Base-by-base conservation (phyloP, 2,888 invertebrate genomes). In the Ernsta delagoae region DNA sequence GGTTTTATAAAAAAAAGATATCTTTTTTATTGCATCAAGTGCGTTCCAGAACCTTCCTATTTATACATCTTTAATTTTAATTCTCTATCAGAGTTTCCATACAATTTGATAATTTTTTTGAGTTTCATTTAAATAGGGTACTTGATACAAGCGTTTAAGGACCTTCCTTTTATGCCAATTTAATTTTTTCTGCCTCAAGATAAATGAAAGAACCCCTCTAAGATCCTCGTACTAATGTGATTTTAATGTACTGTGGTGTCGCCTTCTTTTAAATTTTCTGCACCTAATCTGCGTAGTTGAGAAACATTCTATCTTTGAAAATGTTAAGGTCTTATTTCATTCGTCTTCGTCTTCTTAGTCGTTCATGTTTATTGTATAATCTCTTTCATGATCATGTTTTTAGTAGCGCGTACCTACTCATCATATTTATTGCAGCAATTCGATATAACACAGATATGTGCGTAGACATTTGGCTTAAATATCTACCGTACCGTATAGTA, bases 181-280 rank as follows among this genome's bases (percentile, higher is more conserved):
- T 90, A 84, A 87, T 89, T 90, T 90, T 88, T 87, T 39, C 83
- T 83, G 83, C 78, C 80, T 77, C 75, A 76, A 84, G 89, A 89
- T 92, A 91, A 92, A 88, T 90, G 85, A 79, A 82, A 77, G 82
- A 83, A 79, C 80, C 88, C 89, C 88, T 83, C 81, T 79, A 79
- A 84, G 86, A 87, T 88, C 82, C 36, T 84, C 78, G 75, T 86
- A 88, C 92, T 93, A 93, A 93, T 93, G 93, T 92, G 90, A 92
- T 91, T 93, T 92, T 93, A 92, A 93, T 93, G 92, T 91, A 89
- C 87, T 90, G 75, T 79, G 66, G 88, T 84, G 87, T 86, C 84
- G 45, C 11, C 31, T 83, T 85, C 82, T 85, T 86, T 82, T 89
- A 87, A 87, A 84, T 89, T 88, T 54, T 87, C 81, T 83, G 75